A percentile compares a stretch with the other conserved stretches of the same genome.
These are phyloP conservation scores for Lithophane socia DNA, from an alignment of 2,888 invertebrate species.

Conservation along the genomic window DNA sequence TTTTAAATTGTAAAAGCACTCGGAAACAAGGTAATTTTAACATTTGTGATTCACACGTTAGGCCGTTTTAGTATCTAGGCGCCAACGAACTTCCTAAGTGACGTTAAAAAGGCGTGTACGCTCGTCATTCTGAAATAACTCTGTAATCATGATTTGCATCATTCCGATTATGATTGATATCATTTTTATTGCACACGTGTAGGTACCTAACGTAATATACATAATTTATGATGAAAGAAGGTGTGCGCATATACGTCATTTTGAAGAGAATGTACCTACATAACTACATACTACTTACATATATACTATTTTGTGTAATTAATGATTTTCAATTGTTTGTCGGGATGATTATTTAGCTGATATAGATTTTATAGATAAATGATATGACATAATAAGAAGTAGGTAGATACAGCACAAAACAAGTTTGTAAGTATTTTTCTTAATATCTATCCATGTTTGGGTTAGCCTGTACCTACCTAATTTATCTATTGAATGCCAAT, in stretches of 20 bases:
- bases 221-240: slow-evolving; percentile 1
- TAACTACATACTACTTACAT: too few species aligned
- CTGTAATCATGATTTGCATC: slow-evolving; percentile 36
- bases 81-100: slow-evolving; percentile 22
- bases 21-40: slow-evolving; percentile 16
- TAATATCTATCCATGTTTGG: not conserved
- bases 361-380: not conserved
- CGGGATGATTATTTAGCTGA: not conserved
- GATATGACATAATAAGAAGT: not conserved
- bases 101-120: slow-evolving; percentile 46
- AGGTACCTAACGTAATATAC: not conserved
- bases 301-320: not conserved
- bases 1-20: not conserved
- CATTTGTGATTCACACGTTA: slow-evolving; percentile 27
- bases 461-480: not conserved
- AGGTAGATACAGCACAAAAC: too few species aligned
- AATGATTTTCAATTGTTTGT: slow-evolving; percentile 6
- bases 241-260: not conserved
- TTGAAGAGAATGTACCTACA: not conserved
- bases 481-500: slow-evolving; percentile 8
- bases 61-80: not conserved
- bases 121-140: slow-evolving; percentile 34
- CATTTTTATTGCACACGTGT: slow-evolving; percentile 11
- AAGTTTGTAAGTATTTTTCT: not conserved
- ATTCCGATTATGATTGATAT: slow-evolving; percentile 13